Evolutionary conservation across 2,113 vertebrate genomes (phyloP).

Genomic region (Lanius collurio): DNA sequence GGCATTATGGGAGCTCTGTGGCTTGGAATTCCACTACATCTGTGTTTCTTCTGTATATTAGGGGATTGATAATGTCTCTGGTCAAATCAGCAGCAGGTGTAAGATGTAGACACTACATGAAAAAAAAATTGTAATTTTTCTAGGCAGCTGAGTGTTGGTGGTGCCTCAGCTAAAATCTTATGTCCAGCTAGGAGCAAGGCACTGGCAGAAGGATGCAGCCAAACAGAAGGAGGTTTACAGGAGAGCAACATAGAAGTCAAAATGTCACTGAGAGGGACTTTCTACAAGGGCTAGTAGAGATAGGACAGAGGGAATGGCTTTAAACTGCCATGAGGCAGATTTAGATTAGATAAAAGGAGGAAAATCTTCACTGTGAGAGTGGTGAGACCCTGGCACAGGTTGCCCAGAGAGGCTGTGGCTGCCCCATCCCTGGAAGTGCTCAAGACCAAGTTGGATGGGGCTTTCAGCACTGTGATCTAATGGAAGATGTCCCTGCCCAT

Average conservation of each 20-base stretch:
- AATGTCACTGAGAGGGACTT: not conserved
- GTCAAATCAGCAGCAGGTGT: not conserved
- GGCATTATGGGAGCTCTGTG: not conserved
- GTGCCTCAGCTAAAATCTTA: not conserved
- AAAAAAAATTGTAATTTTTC: not conserved
- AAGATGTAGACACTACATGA: fast-evolving
- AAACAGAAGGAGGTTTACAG: not conserved
- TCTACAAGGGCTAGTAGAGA: not conserved
- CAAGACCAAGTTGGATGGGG: too few species aligned
- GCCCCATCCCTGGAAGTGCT: too few species aligned
- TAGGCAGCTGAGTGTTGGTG: not conserved
- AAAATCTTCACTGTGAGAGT: not conserved
- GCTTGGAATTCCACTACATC: not conserved
- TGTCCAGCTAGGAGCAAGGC: not conserved
- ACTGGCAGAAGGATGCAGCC: not conserved
- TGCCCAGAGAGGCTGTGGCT: not conserved
- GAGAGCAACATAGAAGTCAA: not conserved
- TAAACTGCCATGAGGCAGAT: not conserved
- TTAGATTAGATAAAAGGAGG: not conserved
- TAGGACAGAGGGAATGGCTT: not conserved
- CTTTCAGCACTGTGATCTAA: not conserved
- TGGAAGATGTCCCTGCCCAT: not conserved
- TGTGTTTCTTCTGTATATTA: not conserved
- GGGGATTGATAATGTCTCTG: not conserved
- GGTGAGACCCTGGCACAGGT: not conserved